Percentiles rank a stretch among this genome's conserved stretches.
phyloP scores from a whole-genome alignment of 2,797 vertebrate genomes.

The Bradypodion ventrale region DNA sequence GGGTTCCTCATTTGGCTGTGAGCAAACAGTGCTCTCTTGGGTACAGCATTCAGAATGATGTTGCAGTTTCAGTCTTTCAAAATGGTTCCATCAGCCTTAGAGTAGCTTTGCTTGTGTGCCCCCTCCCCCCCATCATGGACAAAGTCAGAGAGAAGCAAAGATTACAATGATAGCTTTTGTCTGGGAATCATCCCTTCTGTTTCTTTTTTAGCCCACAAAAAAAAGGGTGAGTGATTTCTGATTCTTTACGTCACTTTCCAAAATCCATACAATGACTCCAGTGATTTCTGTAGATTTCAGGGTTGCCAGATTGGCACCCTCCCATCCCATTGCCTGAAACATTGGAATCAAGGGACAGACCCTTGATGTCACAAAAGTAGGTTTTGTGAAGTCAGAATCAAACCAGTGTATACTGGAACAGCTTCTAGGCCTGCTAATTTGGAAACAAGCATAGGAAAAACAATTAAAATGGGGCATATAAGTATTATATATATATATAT shows the following conservation, averaged over 20 bases:
- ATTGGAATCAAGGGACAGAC: too few relatives aligned
- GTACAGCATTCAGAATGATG: slow-evolving; percentile 13
- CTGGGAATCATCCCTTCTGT: background rate
- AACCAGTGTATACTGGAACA: too few relatives aligned
- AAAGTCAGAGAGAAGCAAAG: background rate
- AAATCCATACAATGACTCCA: background rate
- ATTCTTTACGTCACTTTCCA: background rate
- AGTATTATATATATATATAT: too few relatives aligned
- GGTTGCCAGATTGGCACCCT: too few relatives aligned
- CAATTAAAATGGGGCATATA: too few relatives aligned
- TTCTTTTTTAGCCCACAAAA: background rate
- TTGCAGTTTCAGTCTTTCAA: fast-evolving
- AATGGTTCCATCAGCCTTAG: background rate
- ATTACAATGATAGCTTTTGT: background rate
- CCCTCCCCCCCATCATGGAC: background rate
- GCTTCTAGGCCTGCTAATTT: too few relatives aligned
- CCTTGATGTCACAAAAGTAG: too few relatives aligned
- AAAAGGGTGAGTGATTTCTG: background rate
- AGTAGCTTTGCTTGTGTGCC: background rate
- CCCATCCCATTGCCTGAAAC: too few relatives aligned
- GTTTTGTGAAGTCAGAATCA: too few relatives aligned
- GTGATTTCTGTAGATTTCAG: too few relatives aligned
- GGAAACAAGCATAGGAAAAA: too few relatives aligned
- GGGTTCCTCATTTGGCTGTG: slow-evolving; percentile 33
- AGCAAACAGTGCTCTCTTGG: slow-evolving; percentile 48